Evolutionary conservation across 2,797 vertebrate species (phyloP).

Genomic region (Balearica regulorum): DNA sequence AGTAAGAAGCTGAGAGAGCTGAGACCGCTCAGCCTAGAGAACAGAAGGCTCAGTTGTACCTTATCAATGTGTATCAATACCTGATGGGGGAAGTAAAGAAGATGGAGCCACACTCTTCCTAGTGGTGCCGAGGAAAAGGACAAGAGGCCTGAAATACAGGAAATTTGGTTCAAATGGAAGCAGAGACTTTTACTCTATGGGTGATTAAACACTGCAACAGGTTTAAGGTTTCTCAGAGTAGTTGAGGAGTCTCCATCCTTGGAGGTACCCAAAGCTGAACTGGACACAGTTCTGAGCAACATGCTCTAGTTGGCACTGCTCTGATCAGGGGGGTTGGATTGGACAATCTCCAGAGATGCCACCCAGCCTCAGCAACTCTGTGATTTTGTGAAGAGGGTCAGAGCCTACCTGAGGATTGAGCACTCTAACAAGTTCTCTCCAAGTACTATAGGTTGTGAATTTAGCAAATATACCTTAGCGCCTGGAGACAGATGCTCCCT

Average conservation of each 20-base stretch:
- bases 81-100: not conserved
- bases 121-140: not conserved
- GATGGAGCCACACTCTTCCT: not conserved
- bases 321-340: not conserved
- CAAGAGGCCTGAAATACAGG: not conserved
- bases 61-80: not conserved
- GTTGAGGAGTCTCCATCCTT: not conserved
- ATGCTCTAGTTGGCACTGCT: not conserved
- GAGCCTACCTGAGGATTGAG: not conserved
- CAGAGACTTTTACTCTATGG: not conserved
- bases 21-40: not conserved
- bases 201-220: not conserved
- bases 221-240: not conserved
- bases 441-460: not conserved
- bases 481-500: not conserved
- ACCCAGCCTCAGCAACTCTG: not conserved
- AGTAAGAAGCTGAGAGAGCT: not conserved
- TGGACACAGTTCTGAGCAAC: not conserved
- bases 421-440: not conserved
- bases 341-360: not conserved
- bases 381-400: not conserved
- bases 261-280: not conserved
- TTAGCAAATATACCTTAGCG: not conserved
- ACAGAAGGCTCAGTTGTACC: too few species aligned
- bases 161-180: not conserved